Conservation (phyloP, 2,888 invertebrate species). For the Atherix ibis region DNA sequence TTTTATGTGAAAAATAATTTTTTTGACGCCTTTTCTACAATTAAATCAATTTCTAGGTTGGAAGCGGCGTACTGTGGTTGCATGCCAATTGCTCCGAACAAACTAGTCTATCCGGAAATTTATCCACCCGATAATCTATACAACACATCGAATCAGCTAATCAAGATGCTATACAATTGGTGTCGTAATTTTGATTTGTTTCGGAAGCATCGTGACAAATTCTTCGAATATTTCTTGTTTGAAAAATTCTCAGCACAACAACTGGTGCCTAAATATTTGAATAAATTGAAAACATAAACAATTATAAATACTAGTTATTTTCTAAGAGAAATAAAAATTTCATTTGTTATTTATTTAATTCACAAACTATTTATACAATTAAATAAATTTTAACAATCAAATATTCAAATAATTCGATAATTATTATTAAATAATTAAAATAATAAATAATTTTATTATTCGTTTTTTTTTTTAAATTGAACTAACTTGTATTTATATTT, state of each 20-base stretch:
- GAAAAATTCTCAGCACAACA: conserved; percentile 29
- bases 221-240: conserved; percentile 29
- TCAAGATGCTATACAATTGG: conserved; percentile 37
- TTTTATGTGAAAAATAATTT: background rate
- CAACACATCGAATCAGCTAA: conserved; percentile 39
- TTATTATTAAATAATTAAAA: too few species aligned
- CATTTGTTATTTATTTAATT: too few species aligned
- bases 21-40: background rate
- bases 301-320: too few species aligned
- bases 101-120: conserved; percentile 56
- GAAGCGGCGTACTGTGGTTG: conserved; percentile 56
- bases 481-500: too few species aligned
- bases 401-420: too few species aligned
- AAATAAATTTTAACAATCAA: too few species aligned
- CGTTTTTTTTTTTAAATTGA: too few species aligned
- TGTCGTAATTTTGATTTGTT: conserved; percentile 34
- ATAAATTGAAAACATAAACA: conserved; percentile 23
- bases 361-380: too few species aligned
- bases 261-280: conserved; percentile 30
- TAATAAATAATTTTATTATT: too few species aligned
- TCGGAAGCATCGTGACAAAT: conserved; percentile 24
- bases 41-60: conserved; percentile 34
- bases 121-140: conserved; percentile 46
- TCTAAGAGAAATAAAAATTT: too few species aligned
- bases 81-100: conserved; percentile 50